Base-by-base conservation (phyloP, 2,113 vertebrate genomes). In the Acinonyx jubatus region DNA sequence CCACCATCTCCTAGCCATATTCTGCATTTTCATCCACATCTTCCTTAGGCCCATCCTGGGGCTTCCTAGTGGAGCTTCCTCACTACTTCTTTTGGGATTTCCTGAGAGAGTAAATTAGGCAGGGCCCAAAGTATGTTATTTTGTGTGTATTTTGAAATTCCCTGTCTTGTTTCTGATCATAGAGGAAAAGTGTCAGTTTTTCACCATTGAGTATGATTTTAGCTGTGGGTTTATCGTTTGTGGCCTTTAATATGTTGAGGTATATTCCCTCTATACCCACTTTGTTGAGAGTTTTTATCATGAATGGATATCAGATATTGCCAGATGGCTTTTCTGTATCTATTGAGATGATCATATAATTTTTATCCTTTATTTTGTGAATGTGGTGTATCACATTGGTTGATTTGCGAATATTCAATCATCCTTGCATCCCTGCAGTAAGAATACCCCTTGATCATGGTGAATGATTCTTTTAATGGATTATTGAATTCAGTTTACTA, bases 71-170 rank as follows among this genome's bases (percentile, higher is more conserved):
- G 45, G 76, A 61, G 7, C 69, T 48, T 80, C n/a, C 33, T 74
- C 12, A 27, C n/a, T 97, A 16, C 45, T 84, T 68, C 23, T 86
- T 85, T 48, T 41, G 71, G 52, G 45, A 85, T 52, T 21, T 85
- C 79, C 52, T 85, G 15, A 36, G 21, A 94, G 65, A 84, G 45
- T 84, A 92, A 92, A 25, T 92, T 96, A 96, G 68, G 81, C 16
- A 55, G 61, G 36, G 2, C 63, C 63, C 79, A 55, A 94, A 94
- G 10, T 80, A 45, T 89, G 45, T 94, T 63, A 82, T 81, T 69
- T 65, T 69, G 13, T 81, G 16, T 19, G n/a, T 73, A 38, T 38
- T 73, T 73, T 73, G 36, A 38, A 73, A 73, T 38, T 73, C 69
- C n/a, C 36, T 2, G 2, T 73, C 69, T 73, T 73, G 69, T 73